phyloP scores from a whole-genome alignment of 2,888 invertebrate genomes.

The Athetis lepigone region DNA sequence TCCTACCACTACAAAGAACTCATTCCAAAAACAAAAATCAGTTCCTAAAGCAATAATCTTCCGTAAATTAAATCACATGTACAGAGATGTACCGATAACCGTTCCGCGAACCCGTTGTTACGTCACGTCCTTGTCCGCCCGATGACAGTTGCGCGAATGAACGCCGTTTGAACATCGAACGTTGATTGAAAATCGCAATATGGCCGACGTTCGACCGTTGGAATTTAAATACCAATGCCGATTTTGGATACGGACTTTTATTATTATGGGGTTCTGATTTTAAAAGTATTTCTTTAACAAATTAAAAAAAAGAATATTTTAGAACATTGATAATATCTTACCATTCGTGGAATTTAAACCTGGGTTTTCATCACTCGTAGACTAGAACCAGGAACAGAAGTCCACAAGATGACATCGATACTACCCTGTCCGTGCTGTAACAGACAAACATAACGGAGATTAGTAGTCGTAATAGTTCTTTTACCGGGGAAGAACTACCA shows the following conservation, averaged over 20 bases:
- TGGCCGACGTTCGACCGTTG: slow-evolving; percentile 53
- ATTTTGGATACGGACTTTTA: slow-evolving; percentile 35
- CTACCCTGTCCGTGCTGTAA: too few species aligned
- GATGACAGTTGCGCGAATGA: slow-evolving; percentile 64
- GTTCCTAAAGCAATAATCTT: slow-evolving; percentile 45
- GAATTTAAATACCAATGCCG: slow-evolving; percentile 43
- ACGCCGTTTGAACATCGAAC: slow-evolving; percentile 63
- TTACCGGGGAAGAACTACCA: too few species aligned
- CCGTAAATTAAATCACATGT: slow-evolving; percentile 58
- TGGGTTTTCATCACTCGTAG: too few species aligned
- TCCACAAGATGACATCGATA: too few species aligned
- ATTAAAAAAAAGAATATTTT: neutral
- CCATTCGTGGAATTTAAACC: too few species aligned
- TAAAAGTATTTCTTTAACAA: neutral
- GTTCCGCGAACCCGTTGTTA: slow-evolving; percentile 57
- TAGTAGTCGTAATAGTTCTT: too few species aligned
- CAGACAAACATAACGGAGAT: too few species aligned
- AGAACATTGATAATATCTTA: neutral
- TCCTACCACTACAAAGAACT: slow-evolving; percentile 19
- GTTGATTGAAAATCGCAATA: slow-evolving; percentile 64
- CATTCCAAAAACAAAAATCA: slow-evolving; percentile 44
- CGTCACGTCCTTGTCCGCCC: slow-evolving; percentile 63
- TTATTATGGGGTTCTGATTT: slow-evolving; percentile 5
- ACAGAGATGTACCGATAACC: slow-evolving; percentile 59
- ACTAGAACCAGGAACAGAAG: too few species aligned